Conservation (phyloP, 2,888 invertebrate species). For the Scaptodrosophila latifasciaeformis region DNA sequence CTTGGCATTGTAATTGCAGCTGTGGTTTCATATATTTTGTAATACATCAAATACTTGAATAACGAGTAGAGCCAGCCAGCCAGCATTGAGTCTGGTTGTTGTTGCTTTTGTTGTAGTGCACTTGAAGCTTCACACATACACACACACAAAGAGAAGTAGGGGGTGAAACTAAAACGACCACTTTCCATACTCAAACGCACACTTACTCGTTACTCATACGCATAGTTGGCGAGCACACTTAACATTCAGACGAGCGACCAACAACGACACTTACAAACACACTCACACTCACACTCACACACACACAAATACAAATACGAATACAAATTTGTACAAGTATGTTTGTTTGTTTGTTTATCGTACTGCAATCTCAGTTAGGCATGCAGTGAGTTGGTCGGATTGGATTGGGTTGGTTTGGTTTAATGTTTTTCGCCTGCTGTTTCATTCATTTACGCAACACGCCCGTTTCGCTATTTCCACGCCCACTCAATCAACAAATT, state of each 20-base stretch:
- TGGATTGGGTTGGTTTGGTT: no score
- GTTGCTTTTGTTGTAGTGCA: no score
- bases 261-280: constrained; percentile 28
- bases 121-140: constrained; percentile 42
- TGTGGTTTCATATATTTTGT: constrained; percentile 43
- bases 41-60: constrained; percentile 65
- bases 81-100: no score
- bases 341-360: background rate
- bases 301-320: no score
- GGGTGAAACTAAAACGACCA: constrained; percentile 10
- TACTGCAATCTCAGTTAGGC: background rate
- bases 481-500: constrained; percentile 50
- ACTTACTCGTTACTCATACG: constrained; percentile 51
- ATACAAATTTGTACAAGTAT: no score
- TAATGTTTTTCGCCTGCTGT: constrained; percentile 22
- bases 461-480: constrained; percentile 34
- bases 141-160: background rate
- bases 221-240: constrained; percentile 64
- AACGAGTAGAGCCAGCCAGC: constrained; percentile 11
- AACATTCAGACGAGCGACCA: constrained; percentile 40
- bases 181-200: constrained; percentile 9
- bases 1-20: constrained; percentile 63
- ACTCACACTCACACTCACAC: constrained; percentile 5
- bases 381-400: no score
- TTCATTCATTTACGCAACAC: constrained; percentile 66